Conservation (phyloP, 2,797 vertebrate genomes). For the Premnoplex brunnescens region DNA sequence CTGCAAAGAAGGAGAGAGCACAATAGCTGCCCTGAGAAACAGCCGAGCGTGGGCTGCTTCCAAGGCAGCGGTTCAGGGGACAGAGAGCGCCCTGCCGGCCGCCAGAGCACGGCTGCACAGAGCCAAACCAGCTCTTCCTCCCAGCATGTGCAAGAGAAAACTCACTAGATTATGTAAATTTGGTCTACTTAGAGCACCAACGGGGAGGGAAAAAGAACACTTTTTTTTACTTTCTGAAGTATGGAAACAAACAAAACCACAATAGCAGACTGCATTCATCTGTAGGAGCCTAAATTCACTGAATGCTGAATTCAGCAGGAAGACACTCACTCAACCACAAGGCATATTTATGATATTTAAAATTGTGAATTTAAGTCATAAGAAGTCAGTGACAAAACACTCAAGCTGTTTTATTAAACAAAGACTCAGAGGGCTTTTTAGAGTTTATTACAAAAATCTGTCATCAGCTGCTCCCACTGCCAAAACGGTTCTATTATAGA, state of each 20-base stretch:
- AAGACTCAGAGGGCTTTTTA: not conserved
- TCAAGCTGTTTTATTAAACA: not conserved
- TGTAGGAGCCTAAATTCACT: not conserved
- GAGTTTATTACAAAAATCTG: not conserved
- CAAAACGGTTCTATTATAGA: not conserved
- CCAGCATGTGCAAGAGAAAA: not conserved
- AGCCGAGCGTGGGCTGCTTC: constrained; percentile 41
- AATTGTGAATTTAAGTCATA: not conserved
- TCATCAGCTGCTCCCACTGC: not conserved
- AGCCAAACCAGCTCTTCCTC: not conserved
- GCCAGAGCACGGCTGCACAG: not conserved
- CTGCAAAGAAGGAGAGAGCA: constrained; percentile 72
- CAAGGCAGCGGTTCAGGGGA: constrained; percentile 34
- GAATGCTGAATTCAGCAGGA: not conserved
- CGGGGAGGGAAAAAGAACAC: not conserved
- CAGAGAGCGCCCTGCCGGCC: not conserved
- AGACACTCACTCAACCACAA: not conserved
- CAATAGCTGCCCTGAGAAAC: constrained; percentile 55
- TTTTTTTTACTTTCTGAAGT: not conserved
- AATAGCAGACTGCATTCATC: not conserved
- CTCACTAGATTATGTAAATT: not conserved
- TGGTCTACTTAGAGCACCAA: not conserved
- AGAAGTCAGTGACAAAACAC: not conserved
- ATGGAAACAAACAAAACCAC: constrained; percentile 16
- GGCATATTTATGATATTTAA: not conserved